These are phyloP conservation scores for Tetropium fuscum DNA, from an alignment of 2,888 invertebrate genomes.

Conservation along the genomic window DNA sequence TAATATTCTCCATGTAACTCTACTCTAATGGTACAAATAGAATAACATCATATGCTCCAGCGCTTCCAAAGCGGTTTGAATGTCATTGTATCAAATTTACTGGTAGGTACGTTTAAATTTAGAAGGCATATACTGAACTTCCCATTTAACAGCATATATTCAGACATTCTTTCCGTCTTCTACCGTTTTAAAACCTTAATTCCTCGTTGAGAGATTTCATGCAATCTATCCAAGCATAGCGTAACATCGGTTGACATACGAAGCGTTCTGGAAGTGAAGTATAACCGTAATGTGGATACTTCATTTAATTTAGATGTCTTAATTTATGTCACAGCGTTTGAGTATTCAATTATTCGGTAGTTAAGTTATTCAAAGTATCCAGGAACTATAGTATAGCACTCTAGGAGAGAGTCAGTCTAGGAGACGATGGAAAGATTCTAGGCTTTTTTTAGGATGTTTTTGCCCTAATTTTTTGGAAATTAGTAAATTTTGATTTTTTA, in stretches of 20 bases:
- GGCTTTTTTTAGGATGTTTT: no score
- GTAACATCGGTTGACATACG: slow-evolving; percentile 42
- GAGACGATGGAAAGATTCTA: no score
- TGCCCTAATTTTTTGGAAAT: no score
- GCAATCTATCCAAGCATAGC: slow-evolving; percentile 33
- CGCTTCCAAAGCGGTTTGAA: no score
- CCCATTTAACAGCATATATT: background rate
- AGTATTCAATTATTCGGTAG: slow-evolving; percentile 16
- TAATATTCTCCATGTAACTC: no score
- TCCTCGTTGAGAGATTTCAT: background rate
- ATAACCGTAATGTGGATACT: slow-evolving; percentile 34
- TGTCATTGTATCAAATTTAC: no score
- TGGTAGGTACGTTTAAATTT: background rate
- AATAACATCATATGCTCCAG: no score
- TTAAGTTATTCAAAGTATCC: no score
- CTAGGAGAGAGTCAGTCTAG: no score
- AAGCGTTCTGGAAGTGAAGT: slow-evolving; percentile 32
- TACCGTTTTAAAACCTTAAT: background rate
- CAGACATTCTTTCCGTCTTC: background rate
- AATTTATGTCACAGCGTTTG: slow-evolving; percentile 23
- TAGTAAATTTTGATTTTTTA: no score
- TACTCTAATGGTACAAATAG: no score
- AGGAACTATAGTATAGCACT: no score
- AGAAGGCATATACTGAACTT: background rate
- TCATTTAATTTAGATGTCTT: slow-evolving; percentile 40